Conservation (phyloP, 2,113 vertebrate genomes). For the Craseonycteris thonglongyai region DNA sequence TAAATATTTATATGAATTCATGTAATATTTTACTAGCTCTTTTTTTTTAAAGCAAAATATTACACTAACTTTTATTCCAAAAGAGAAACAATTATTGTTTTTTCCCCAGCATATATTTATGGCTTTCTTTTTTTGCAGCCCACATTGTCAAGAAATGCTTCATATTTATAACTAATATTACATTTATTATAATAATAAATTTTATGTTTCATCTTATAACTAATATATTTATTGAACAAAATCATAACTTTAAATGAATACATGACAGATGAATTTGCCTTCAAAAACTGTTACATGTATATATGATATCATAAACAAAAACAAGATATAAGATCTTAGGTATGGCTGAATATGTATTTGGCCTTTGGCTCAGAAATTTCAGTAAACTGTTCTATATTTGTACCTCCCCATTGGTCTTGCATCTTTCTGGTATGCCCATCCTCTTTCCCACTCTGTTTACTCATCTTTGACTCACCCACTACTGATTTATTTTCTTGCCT, state of each 20-base stretch:
- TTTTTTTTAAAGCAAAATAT: neutral
- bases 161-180: neutral
- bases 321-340: neutral
- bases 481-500: neutral
- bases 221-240: neutral
- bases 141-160: neutral
- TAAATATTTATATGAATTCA: neutral
- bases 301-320: neutral
- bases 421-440: neutral
- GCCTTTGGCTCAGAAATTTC: neutral
- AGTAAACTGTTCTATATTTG: neutral
- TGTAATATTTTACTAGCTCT: neutral
- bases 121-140: neutral
- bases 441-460: neutral
- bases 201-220: neutral
- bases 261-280: neutral
- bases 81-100: neutral
- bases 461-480: neutral
- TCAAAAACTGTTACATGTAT: neutral
- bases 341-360: neutral
- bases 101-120: neutral
- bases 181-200: neutral
- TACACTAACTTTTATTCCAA: neutral
- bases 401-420: neutral
- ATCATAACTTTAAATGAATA: neutral